phyloP scores from a whole-genome alignment of 2,113 vertebrate genomes.

The Dasyornis broadbenti region DNA sequence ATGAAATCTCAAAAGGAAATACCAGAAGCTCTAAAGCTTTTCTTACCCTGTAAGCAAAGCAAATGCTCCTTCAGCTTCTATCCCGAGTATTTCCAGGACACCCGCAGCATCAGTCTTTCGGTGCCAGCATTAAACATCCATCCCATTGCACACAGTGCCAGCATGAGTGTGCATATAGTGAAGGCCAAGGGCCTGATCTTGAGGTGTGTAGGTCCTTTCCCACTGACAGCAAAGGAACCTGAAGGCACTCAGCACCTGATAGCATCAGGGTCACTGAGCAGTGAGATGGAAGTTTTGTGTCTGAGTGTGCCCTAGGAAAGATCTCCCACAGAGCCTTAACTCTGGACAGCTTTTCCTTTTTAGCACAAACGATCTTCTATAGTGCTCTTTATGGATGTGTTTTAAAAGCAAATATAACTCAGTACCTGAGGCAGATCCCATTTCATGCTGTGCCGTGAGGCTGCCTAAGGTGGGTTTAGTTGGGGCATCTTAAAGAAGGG shows the following conservation, averaged over 20 bases:
- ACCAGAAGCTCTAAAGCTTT: not conserved
- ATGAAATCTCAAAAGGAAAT: not conserved
- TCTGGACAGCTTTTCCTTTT: not conserved
- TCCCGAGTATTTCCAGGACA: not conserved
- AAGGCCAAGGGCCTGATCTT: not conserved
- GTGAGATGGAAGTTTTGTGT: not conserved
- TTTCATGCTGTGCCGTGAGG: not conserved
- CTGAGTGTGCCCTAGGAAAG: not conserved
- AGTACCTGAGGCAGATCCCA: not conserved
- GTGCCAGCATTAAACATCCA: not conserved
- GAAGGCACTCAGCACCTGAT: not conserved
- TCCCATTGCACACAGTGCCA: not conserved
- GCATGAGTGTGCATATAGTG: not conserved
- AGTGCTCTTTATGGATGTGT: not conserved
- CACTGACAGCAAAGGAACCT: not conserved
- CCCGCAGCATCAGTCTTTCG: not conserved
- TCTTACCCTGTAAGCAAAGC: not conserved
- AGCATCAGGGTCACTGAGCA: not conserved
- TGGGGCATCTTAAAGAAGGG: not conserved
- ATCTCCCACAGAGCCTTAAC: not conserved
- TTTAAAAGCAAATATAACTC: slow-evolving; percentile 8
- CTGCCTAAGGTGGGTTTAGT: not conserved
- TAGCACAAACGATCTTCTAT: not conserved
- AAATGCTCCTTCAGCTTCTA: not conserved
- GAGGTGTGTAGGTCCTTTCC: not conserved